Percentiles rank a stretch among this genome's conserved stretches.
Evolutionary conservation across 2,888 invertebrate species (phyloP).

Genomic region (Andrena praecox): DNA sequence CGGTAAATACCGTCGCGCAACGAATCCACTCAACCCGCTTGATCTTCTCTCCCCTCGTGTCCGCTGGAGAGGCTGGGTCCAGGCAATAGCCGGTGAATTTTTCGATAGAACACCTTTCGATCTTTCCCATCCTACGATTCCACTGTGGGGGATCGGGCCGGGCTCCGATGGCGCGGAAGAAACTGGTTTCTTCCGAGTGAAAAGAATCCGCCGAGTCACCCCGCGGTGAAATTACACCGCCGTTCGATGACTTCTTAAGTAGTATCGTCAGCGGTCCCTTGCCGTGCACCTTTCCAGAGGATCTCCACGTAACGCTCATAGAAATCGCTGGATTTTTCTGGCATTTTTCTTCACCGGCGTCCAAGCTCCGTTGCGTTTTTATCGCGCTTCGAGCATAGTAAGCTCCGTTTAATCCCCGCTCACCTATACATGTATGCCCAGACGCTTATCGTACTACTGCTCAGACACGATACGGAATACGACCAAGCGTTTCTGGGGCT

Average conservation of each 20-base stretch:
- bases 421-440: too few species aligned
- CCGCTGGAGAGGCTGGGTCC: background rate
- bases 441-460: too few species aligned
- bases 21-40: constrained; percentile 22
- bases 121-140: constrained; percentile 25
- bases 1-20: constrained; percentile 54
- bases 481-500: background rate
- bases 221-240: constrained; percentile 55
- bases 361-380: background rate
- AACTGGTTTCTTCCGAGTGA: constrained; percentile 65
- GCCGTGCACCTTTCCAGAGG: background rate
- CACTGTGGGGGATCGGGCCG: background rate
- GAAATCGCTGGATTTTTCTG: background rate
- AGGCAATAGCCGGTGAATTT: constrained; percentile 15
- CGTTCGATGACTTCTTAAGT: constrained; percentile 59
- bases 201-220: constrained; percentile 69
- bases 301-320: constrained; percentile 1
- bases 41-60: background rate
- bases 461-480: too few species aligned
- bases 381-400: background rate
- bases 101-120: constrained; percentile 45
- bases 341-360: background rate
- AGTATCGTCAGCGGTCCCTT: constrained; percentile 47
- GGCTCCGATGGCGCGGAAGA: constrained; percentile 56
- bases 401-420: too few species aligned